A percentile compares a stretch with the other conserved stretches of the same genome.
phyloP scores from a whole-genome alignment of 2,888 invertebrate genomes.

The Pandemis corylana region DNA sequence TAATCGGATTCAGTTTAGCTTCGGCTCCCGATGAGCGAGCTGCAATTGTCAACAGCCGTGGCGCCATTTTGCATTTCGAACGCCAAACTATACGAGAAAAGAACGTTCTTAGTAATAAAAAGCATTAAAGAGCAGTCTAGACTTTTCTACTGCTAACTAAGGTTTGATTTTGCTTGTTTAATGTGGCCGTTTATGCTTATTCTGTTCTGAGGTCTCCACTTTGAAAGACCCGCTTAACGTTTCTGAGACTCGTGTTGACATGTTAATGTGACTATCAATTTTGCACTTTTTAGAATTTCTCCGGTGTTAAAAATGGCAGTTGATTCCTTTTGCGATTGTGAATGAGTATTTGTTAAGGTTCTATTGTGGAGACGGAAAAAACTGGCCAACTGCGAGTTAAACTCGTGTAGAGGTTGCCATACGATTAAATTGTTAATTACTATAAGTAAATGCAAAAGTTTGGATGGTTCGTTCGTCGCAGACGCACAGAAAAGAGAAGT shows the following conservation, averaged over 20 bases:
- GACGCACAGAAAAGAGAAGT: no score
- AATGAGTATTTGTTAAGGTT: not conserved
- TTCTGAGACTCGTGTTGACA: conserved; percentile 53
- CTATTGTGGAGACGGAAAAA: not conserved
- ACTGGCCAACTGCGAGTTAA: no score
- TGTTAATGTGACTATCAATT: conserved; percentile 73
- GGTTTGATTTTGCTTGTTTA: not conserved
- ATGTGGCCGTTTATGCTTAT: not conserved
- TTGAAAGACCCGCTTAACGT: conserved; percentile 36
- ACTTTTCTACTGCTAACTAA: not conserved
- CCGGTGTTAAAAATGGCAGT: conserved; percentile 37
- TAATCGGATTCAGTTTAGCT: conserved; percentile 80
- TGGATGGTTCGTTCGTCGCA: no score
- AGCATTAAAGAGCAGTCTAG: not conserved
- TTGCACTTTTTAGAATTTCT: conserved; percentile 52
- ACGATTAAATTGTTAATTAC: no score
- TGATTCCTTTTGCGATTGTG: conserved; percentile 18
- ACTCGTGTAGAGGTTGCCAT: no score
- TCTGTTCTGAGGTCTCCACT: conserved; percentile 9
- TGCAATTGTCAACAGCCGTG: conserved; percentile 81
- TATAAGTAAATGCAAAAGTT: no score
- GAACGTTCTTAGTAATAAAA: conserved; percentile 3
- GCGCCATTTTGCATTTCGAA: conserved; percentile 76
- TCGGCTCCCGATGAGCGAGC: conserved; percentile 51
- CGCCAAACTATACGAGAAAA: conserved; percentile 56